Conservation (phyloP, 2,888 invertebrate species). For the Muschampia plurimacula region DNA sequence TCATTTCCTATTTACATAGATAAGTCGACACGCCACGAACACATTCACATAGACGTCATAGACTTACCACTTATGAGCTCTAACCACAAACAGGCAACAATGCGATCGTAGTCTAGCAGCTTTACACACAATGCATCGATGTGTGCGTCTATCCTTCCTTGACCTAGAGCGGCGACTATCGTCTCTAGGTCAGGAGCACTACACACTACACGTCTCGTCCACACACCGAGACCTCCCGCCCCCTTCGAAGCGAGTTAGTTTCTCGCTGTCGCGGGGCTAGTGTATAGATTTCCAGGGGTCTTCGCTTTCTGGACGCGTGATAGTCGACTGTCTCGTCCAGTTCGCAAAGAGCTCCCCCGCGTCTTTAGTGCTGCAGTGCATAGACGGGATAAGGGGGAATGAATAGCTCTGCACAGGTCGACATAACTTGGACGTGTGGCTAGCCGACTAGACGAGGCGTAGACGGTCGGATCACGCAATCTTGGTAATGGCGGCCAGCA, state of each 20-base stretch:
- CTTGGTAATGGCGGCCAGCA: constrained; percentile 51
- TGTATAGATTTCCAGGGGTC: constrained; percentile 60
- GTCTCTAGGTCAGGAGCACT: constrained; percentile 83
- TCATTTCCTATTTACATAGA: constrained; percentile 6
- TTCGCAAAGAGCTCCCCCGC: constrained; percentile 31
- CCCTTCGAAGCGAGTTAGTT: constrained; percentile 40
- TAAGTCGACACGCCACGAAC: neutral
- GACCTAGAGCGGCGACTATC: constrained; percentile 82
- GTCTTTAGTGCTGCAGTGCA: constrained; percentile 29
- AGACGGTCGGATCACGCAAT: constrained; percentile 65
- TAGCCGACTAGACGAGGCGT: constrained; percentile 74
- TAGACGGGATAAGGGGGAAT: constrained; percentile 49
- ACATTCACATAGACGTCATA: neutral
- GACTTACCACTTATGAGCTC: neutral
- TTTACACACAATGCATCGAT: constrained; percentile 48
- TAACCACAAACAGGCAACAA: constrained; percentile 1
- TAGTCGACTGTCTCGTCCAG: constrained; percentile 38
- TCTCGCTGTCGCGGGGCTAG: constrained; percentile 48
- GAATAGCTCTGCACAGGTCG: constrained; percentile 59
- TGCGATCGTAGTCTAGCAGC: constrained; percentile 27
- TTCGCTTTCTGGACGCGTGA: constrained; percentile 53
- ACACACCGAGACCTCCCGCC: constrained; percentile 53
- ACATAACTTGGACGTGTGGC: constrained; percentile 57
- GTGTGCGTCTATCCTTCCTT: constrained; percentile 84
- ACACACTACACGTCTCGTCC: constrained; percentile 71